Conservation (phyloP, 2,113 vertebrate species). For the Apistogramma diplotaenia region DNA sequence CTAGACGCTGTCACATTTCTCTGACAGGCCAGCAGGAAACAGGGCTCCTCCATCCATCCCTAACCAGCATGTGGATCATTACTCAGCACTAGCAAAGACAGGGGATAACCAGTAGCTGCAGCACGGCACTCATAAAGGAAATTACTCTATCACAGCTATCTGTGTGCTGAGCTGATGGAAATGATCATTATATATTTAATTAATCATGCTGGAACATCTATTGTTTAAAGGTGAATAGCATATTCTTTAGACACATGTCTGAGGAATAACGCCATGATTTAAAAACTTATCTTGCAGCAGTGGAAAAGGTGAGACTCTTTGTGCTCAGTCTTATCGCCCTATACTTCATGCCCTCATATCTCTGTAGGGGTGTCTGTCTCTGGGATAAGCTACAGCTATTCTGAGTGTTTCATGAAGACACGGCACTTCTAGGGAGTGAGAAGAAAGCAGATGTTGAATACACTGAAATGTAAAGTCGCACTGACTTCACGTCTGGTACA, state of each 20-base stretch:
- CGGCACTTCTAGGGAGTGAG: neutral
- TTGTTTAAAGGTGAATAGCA: neutral
- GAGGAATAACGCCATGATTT: neutral
- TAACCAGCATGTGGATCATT: conserved; percentile 59
- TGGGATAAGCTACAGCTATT: neutral
- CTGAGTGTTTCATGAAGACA: conserved; percentile 20
- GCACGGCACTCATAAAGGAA: neutral
- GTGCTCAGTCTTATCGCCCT: conserved; percentile 4
- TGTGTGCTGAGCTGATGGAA: neutral
- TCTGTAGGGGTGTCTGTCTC: conserved; percentile 20
- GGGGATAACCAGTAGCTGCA: conserved; percentile 14
- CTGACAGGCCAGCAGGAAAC: conserved; percentile 71
- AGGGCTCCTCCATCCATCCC: conserved; percentile 47
- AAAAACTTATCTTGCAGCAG: conserved; percentile 7
- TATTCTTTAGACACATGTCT: neutral
- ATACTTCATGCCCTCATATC: conserved; percentile 16
- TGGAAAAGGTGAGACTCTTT: conserved; percentile 6
- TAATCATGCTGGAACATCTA: neutral
- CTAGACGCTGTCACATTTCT: conserved; percentile 67
- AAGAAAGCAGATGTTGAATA: neutral
- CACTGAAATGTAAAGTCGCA: neutral
- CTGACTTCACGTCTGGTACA: conserved; percentile 3
- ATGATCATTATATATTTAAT: conserved; percentile 13
- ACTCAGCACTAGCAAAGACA: conserved; percentile 34
- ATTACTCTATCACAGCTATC: neutral